Evolutionary conservation across 2,888 invertebrate species (phyloP).

Genomic region (Lithodes maja): DNA sequence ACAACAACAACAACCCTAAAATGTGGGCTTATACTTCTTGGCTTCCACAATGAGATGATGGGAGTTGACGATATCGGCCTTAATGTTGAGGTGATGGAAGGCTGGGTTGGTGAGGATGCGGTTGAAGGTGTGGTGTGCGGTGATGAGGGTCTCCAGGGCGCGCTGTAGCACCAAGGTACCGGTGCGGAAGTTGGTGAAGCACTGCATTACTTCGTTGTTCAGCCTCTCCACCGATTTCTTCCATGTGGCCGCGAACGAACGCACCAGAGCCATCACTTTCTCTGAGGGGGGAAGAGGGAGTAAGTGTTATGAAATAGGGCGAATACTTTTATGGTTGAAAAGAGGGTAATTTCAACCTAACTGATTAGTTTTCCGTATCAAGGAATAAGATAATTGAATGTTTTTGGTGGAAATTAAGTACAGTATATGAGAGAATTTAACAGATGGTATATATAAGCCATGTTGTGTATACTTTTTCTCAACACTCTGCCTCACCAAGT

Average conservation of each 20-base stretch:
- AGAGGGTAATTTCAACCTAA: no score
- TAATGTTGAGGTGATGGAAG: conserved; percentile 75
- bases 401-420: no score
- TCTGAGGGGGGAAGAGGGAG: conserved; percentile 74
- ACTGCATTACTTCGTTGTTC: conserved; percentile 93
- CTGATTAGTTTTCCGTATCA: no score
- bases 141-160: conserved; percentile 94
- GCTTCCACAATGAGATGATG: conserved; percentile 99
- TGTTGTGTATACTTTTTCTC: no score
- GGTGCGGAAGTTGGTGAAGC: conserved; percentile 96
- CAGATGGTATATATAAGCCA: no score
- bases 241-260: conserved; percentile 94
- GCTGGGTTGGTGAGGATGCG: conserved; percentile 88
- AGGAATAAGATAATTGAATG: no score
- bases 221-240: conserved; percentile 95
- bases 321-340: no score
- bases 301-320: no score
- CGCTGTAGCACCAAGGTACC: conserved; percentile 96
- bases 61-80: conserved; percentile 94
- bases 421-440: no score
- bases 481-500: no score
- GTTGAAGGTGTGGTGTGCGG: conserved; percentile 98
- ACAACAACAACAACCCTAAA: no score
- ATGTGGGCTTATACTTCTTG: conserved; percentile 98
- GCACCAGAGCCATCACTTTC: conserved; percentile 89